phyloP scores from a whole-genome alignment of 2,888 invertebrate species.

The Alcis repandata region DNA sequence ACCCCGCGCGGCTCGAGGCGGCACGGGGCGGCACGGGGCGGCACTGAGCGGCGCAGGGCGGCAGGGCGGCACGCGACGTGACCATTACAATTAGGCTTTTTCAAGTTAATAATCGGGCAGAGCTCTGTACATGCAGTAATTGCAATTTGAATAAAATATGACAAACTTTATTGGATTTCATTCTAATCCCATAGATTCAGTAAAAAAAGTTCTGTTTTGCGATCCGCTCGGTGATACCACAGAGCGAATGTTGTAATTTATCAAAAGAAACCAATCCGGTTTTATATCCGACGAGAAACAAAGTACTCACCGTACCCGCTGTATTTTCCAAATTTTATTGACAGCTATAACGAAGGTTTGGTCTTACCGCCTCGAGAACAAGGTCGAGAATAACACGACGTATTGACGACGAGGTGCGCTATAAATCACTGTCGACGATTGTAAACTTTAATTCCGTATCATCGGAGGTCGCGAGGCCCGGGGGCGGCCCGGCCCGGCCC shows the following conservation, averaged over 20 bases:
- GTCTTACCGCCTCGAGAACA: neutral
- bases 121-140: neutral
- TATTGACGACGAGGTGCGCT: neutral
- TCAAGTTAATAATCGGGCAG: neutral
- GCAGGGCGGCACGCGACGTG: slow-evolving; percentile 22
- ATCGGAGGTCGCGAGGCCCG: neutral
- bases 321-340: neutral
- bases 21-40: slow-evolving; percentile 23
- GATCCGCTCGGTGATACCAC: neutral
- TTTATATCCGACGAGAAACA: neutral
- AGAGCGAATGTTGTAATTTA: neutral
- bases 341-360: neutral
- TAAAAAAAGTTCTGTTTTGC: neutral
- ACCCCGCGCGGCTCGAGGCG: neutral
- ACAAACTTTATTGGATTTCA: too few species aligned
- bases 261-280: neutral
- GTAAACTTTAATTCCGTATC: slow-evolving; percentile 16
- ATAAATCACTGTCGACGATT: slow-evolving; percentile 24
- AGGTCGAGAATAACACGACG: neutral
- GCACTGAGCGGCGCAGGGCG: neutral
- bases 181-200: too few species aligned
- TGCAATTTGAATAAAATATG: neutral
- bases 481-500: neutral
- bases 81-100: neutral
- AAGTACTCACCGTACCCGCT: neutral